Base-by-base conservation (phyloP, 2,888 invertebrate species). In the Dione juno region DNA sequence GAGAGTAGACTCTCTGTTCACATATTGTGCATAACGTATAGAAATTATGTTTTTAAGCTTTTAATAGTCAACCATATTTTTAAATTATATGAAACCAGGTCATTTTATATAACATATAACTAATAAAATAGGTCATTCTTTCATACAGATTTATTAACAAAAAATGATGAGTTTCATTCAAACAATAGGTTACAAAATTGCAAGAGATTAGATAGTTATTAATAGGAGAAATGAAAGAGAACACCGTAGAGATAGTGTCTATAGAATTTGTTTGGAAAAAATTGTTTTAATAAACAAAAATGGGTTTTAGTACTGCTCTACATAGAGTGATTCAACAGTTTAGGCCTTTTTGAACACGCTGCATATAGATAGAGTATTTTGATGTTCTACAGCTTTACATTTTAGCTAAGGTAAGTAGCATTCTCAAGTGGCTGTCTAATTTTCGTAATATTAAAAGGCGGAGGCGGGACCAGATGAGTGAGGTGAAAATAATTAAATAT, bases 141-240 rank as follows among this genome's bases (percentile, higher is more conserved):
- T 59, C 59, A 61, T 61, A 43, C 43, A 14, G 43, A 14, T 61
- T 61, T 41, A 61, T 61, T 61, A 61, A 61, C 43, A 61, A 61
- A 61, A 43, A 61, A 21, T 61, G 59, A 61, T 61, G 59, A 61
- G 43, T 61, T 61, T n/a, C 21, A 41, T 11, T 43, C 21, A 43
- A 61, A 61, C 59, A 61, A 61, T 61, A 43, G 21, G n/a, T 45
- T 61, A 61, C 28, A 61, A 43, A 43, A 61, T 61, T 43, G 14
- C n/a, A 10, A 21, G 14, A 43, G 59, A 61, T 61, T 61, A 61
- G 43, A 28, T 14, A 10, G 28, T 21, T 28, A 14, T 59, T 43
- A 59, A 43, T 61, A 28, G 10, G 21, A 61, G 28, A 45, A 11
- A 10, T 41, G 13, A 61, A 28, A 61, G 14, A 43, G n/a, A n/a